Conservation (phyloP, 2,888 invertebrate genomes). For the Phymatocera aterrima region DNA sequence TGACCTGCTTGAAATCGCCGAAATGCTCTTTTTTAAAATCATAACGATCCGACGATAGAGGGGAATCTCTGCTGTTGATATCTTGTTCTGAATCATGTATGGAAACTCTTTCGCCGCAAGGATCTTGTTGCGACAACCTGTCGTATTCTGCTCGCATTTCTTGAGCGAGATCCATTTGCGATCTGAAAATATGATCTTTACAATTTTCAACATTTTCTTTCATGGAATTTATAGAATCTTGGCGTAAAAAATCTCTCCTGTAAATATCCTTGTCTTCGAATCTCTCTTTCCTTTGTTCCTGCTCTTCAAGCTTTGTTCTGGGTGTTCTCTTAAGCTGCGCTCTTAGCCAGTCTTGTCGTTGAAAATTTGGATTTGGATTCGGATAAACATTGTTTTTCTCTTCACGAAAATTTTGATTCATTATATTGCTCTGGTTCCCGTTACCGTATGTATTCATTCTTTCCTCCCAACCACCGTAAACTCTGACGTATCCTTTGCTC, state of each 20-base stretch:
- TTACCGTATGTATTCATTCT: slow-evolving; percentile 68
- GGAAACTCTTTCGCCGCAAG: slow-evolving; percentile 63
- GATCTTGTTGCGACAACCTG: slow-evolving; percentile 64
- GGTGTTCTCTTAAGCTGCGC: slow-evolving; percentile 71
- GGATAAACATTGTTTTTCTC: slow-evolving; percentile 62
- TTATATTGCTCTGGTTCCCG: slow-evolving; percentile 53
- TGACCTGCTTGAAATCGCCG: slow-evolving; percentile 69
- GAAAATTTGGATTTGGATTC: slow-evolving; percentile 72
- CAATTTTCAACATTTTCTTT: slow-evolving; percentile 70
- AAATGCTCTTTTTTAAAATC: slow-evolving; percentile 69
- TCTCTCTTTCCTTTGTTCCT: slow-evolving; percentile 65
- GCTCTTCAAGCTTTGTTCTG: slow-evolving; percentile 69
- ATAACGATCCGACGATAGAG: slow-evolving; percentile 60
- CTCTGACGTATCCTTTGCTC: slow-evolving; percentile 76
- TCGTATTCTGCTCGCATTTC: slow-evolving; percentile 61
- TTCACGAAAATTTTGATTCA: slow-evolving; percentile 62
- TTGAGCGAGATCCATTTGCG: slow-evolving; percentile 57
- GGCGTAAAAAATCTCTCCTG: slow-evolving; percentile 64
- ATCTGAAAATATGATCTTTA: slow-evolving; percentile 57
- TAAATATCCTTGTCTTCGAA: slow-evolving; percentile 68
- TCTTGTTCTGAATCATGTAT: slow-evolving; percentile 67
- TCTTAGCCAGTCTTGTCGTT: slow-evolving; percentile 77
- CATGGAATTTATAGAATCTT: slow-evolving; percentile 68
- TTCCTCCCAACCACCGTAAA: slow-evolving; percentile 81
- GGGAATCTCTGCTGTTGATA: slow-evolving; percentile 58